Base-by-base conservation (phyloP, 2,113 vertebrate genomes). In the Felis catus region DNA sequence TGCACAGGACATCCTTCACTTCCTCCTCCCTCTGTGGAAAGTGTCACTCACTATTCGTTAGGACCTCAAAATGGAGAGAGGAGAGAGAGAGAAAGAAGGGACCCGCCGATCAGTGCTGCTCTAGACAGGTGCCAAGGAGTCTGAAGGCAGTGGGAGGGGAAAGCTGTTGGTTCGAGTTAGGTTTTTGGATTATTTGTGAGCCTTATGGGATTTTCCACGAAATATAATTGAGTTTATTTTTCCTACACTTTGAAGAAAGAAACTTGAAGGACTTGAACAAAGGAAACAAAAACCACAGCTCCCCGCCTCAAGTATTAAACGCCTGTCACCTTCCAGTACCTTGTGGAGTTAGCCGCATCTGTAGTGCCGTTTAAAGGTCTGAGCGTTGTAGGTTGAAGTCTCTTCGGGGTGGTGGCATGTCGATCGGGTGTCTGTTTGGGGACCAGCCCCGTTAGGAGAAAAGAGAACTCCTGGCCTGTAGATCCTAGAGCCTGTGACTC, bases 201-300 rank as follows among this genome's bases (percentile, higher is more conserved):
- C 76, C 95, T 92, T 87, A 63, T 58, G 39, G 48, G 58, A 81
- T 95, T 97, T 91, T 48, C 39, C 15, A 36, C 16, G 48, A 80
- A 87, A 61, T 70, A 70, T 33, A 66, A 78, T 79, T 89, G 66
- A 89, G 55, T 51, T 90, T 95, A 66, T 81, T 96, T 92, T 68
- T 66, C n/a, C 66, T 95, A 55, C 84, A 61, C n/a, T 91, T 92
- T 94, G 61, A 55, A 81, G 70, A 93, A 93, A 65, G 66, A 73
- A 88, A 41, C n/a, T 68, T 91, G 86, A 93, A 74, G 48, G 79
- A 71, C 39, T 68, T 89, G 19, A 96, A 68, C 92, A 89, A 94
- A 92, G 45, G 53, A 78, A 96, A 80, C 48, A 78, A 89, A 95
- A 83, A 55, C 1, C 33, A 0, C 31, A 92, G 79, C 65, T 92